A percentile compares a stretch with the other conserved stretches of the same genome.
Evolutionary conservation across 1,140 invertebrate genomes (phyloP).

Genomic region (Bombus waltoni): DNA sequence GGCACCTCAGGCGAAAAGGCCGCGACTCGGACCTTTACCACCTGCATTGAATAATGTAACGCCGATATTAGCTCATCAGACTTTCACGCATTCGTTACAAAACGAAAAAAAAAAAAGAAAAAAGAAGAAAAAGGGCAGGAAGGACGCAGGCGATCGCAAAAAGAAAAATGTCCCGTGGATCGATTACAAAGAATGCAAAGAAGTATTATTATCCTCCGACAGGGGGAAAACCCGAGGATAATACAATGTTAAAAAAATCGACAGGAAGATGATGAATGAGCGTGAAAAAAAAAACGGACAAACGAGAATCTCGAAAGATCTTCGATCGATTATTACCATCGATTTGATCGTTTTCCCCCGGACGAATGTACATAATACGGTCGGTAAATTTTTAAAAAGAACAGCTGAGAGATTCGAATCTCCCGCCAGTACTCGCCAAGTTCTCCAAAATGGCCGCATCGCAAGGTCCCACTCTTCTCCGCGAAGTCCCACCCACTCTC

Average conservation of each 20-base stretch:
- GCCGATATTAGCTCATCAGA: conserved; percentile 62
- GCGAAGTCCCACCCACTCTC: conserved; percentile 43
- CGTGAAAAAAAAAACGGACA: too few relatives aligned
- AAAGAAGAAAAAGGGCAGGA: neutral
- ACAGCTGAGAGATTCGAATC: conserved; percentile 59
- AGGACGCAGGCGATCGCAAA: neutral
- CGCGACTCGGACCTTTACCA: conserved; percentile 55
- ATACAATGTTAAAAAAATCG: neutral
- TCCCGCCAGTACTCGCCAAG: conserved; percentile 61
- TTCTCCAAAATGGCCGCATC: conserved; percentile 76
- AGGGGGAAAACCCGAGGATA: neutral
- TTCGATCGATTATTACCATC: neutral
- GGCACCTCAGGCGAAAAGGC: conserved; percentile 53
- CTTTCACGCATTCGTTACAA: neutral
- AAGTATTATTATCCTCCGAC: conserved; percentile 6
- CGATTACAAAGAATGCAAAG: conserved; percentile 23
- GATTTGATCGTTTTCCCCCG: neutral
- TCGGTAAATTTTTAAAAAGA: neutral
- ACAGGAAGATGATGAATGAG: neutral
- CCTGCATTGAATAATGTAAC: conserved; percentile 53
- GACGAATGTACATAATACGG: neutral
- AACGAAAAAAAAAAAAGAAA: neutral
- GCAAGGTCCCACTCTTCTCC: conserved; percentile 33
- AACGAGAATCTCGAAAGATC: neutral
- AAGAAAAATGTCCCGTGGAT: neutral